Evolutionary conservation across 1,140 invertebrate genomes (phyloP), one percentile per base, ranked within the genome.

Genomic region (Bombyx mandarina): DNA sequence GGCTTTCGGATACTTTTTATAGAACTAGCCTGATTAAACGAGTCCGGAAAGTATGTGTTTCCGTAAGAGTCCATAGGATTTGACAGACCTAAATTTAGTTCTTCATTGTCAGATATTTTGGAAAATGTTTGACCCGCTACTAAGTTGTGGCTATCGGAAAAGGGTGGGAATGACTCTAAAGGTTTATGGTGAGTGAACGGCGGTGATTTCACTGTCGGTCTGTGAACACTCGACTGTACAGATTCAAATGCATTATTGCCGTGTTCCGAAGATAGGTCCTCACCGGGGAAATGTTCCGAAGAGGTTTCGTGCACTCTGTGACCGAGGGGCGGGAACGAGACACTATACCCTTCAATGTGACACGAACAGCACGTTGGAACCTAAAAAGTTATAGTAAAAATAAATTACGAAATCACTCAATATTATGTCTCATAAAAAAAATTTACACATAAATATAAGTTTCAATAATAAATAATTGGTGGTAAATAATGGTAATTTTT

Each of bases 301-400:
- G 84, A 82, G 0, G 81, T 77, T 74, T 88, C 86, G 22, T 83
- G 73, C 42, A 82, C 64, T 66, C 82, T 73, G 10, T 85, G 65
- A 55, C 80, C 77, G 3, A 86, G 57, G 0, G 92, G 91, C 2
- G 91, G 91, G 56, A 90, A 92, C 10, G 92, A 82, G 45, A 92
- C 91, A n/a, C 91, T 82, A 61, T 93, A 94, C 8, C 93, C 93
- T 70, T 93, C 91, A 3, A 96, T 92, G 68, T 95, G 94, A 74
- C 95, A 96, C 1, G 93, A 94, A 70, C 95, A 96, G 63, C 94
- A 95, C 0, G 93, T 94, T 18, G 95, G 95, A 1, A 96, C 92
- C 90, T 92, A 68, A 52, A 74, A 69, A 62, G 51, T 49, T 62
- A 57, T 45, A 64, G 54, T 18, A 7, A 35, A n/a, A 45, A 22